A percentile compares a stretch with the other conserved stretches of the same genome.
Conservation (phyloP, 2,797 vertebrate species). For the Halcyon chelicuti region DNA sequence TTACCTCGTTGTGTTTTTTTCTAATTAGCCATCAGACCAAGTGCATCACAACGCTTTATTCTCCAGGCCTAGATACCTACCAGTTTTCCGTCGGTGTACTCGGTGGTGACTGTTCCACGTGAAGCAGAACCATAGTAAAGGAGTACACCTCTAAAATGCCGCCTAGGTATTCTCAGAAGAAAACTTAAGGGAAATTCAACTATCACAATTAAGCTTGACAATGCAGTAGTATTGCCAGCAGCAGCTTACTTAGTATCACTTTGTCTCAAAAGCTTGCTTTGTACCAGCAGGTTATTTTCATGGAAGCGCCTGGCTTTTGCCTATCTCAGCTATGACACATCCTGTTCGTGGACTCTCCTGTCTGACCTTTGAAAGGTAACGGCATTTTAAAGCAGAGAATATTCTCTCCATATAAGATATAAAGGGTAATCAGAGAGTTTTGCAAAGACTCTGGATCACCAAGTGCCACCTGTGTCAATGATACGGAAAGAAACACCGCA, state of each 20-base stretch:
- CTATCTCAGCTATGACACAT: neutral
- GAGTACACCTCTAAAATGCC: neutral
- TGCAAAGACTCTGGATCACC: neutral
- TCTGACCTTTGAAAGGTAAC: neutral
- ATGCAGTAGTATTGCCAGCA: neutral
- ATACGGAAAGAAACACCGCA: neutral
- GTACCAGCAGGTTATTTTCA: neutral
- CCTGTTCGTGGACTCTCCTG: neutral
- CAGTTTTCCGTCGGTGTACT: neutral
- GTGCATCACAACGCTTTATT: neutral
- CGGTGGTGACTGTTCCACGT: neutral
- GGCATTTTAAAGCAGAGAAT: neutral
- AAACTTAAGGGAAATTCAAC: neutral
- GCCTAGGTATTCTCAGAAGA: neutral
- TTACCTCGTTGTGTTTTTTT: neutral
- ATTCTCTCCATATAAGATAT: neutral
- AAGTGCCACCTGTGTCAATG: rapidly evolving
- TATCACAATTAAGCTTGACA: neutral
- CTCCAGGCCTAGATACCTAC: neutral
- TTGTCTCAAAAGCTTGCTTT: neutral
- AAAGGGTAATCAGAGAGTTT: neutral
- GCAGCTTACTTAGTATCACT: neutral
- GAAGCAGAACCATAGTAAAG: neutral
- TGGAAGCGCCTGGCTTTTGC: neutral
- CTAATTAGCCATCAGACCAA: neutral